phyloP scores from a whole-genome alignment of 23 tunicate species.

The Botrylloides violaceus region DNA sequence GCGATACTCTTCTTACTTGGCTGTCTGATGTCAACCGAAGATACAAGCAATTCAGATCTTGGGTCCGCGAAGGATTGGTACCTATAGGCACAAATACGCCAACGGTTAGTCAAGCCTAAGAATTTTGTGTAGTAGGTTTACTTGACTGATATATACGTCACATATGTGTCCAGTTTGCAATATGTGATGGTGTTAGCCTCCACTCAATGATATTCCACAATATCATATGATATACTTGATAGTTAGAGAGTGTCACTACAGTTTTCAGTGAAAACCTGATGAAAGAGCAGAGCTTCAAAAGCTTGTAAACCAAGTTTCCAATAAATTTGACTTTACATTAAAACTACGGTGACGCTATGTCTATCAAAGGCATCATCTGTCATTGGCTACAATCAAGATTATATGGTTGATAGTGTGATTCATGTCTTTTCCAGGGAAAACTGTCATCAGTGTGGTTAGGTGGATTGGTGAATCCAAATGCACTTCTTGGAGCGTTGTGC shows the following conservation, averaged over 20 bases:
- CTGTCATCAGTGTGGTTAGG: slow-evolving; percentile 66
- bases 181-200: too few relatives aligned
- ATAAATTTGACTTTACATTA: too few relatives aligned
- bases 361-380: too few relatives aligned
- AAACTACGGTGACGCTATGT: too few relatives aligned
- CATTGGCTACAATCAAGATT: too few relatives aligned
- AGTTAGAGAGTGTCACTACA: too few relatives aligned
- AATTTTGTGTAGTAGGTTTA: neutral
- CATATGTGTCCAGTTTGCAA: too few relatives aligned
- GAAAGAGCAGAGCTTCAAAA: too few relatives aligned
- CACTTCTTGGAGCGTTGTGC: slow-evolving; percentile 69
- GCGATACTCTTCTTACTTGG: slow-evolving; percentile 78
- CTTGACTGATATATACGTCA: too few relatives aligned
- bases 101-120: slow-evolving; percentile 30
- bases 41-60: slow-evolving; percentile 49
- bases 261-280: too few relatives aligned
- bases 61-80: slow-evolving; percentile 83
- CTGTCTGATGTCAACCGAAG: slow-evolving; percentile 58
- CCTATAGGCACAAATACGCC: slow-evolving; percentile 70
- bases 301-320: too few relatives aligned
- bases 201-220: neutral
- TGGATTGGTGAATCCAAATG: slow-evolving; percentile 72
- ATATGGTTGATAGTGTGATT: neutral
- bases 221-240: neutral
- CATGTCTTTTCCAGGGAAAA: slow-evolving; percentile 49